A percentile compares a stretch with the other conserved stretches of the same genome.
phyloP scores from a whole-genome alignment of 2,113 vertebrate genomes.

The Plectropomus leopardus region DNA sequence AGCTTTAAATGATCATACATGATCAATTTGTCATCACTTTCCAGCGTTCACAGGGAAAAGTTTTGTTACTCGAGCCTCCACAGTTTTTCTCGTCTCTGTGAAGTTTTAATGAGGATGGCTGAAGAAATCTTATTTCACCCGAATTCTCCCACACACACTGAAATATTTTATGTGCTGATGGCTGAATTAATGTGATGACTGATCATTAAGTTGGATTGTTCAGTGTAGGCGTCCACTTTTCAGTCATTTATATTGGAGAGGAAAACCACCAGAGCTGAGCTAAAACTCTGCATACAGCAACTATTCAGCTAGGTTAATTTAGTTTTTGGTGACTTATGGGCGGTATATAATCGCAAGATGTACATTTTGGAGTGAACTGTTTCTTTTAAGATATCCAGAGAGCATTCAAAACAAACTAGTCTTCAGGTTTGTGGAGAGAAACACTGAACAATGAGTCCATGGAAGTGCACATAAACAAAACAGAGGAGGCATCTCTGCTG shows the following conservation, averaged over 20 bases:
- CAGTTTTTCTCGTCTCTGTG: not conserved
- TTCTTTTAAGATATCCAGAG: not conserved
- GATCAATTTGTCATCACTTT: not conserved
- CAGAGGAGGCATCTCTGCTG: not conserved
- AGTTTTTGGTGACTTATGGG: too few relatives aligned
- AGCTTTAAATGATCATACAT: not conserved
- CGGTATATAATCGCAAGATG: too few relatives aligned
- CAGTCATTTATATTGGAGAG: not conserved
- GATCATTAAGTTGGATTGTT: not conserved
- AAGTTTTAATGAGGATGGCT: conserved; percentile 7
- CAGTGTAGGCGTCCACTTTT: not conserved
- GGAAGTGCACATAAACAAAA: not conserved
- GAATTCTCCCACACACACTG: not conserved
- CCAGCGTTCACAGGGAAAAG: not conserved
- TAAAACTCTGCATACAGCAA: not conserved
- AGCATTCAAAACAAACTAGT: not conserved
- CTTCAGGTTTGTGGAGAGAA: not conserved
- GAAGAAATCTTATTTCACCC: not conserved
- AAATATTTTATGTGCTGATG: not conserved
- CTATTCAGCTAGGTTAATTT: not conserved
- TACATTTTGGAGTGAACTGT: not conserved
- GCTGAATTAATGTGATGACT: conserved; percentile 10
- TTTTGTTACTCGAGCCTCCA: not conserved
- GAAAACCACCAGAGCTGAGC: not conserved
- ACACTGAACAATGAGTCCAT: not conserved